Evolutionary conservation across 2,113 vertebrate genomes (phyloP).

Genomic region (Poeciliopsis prolifica): DNA sequence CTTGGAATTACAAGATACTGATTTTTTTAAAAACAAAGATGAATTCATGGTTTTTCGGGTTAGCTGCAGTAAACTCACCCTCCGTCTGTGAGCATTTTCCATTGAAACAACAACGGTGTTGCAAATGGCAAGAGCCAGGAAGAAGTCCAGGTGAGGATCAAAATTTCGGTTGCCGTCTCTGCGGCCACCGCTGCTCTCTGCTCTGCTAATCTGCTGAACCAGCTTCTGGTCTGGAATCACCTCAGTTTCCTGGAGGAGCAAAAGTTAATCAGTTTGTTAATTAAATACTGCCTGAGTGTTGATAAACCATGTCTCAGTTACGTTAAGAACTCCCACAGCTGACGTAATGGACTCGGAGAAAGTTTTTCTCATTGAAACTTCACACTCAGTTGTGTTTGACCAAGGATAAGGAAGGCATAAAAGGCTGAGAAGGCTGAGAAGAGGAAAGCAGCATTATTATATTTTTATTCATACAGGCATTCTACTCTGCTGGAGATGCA

Average conservation of each 20-base stretch:
- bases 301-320: slow-evolving; percentile 21
- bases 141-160: slow-evolving; percentile 88
- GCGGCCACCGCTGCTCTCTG: slow-evolving; percentile 61
- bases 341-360: slow-evolving; percentile 5
- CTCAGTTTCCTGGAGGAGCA: slow-evolving; percentile 86
- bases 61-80: slow-evolving; percentile 79
- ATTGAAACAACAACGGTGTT: slow-evolving; percentile 96
- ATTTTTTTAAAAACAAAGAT: slow-evolving; percentile 40
- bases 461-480: slow-evolving; percentile 10
- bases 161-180: slow-evolving; percentile 33
- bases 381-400: background rate
- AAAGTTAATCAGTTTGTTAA: slow-evolving; percentile 48
- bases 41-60: slow-evolving; percentile 17
- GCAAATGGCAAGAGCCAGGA: slow-evolving; percentile 93
- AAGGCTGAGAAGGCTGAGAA: slow-evolving; percentile 9
- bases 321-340: background rate
- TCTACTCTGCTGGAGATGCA: slow-evolving; percentile 25
- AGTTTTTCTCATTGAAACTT: slow-evolving; percentile 4
- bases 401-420: background rate
- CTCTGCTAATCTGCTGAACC: slow-evolving; percentile 81
- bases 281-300: slow-evolving; percentile 23
- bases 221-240: slow-evolving; percentile 89
- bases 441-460: slow-evolving; percentile 7
- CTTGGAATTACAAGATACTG: slow-evolving; percentile 6
- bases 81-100: slow-evolving; percentile 85